Evolutionary conservation across 37 sponge, comb jelly and placozoan species (phyloP), one percentile per base, ranked within the genome.

Genomic region (Chondrilla cf. caribensis): DNA sequence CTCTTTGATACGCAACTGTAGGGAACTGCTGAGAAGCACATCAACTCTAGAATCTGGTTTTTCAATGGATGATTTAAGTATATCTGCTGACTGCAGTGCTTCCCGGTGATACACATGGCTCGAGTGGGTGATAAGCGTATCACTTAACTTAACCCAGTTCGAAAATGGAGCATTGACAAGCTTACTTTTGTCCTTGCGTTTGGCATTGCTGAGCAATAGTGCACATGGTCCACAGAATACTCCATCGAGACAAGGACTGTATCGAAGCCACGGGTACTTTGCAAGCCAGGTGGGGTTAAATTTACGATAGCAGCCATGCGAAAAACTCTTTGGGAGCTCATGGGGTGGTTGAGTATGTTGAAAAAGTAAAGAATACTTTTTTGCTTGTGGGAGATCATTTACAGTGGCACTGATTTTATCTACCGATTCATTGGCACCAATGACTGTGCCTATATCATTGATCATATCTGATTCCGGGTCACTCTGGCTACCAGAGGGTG

Each of bases 121-220:
- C 17, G 89, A 84, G 62, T 88, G 89, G 19, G 38, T 88, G 31
- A 28, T 80, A 41, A 84, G 58, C 24, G 32, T 33, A 59, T 84
- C 68, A 60, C 84, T 88, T 33, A 88, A 38, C 58, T 88, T 88
- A 28, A 72, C 84, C 89, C 84, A 88, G 29, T 88, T 80, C 32
- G 89, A 80, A 81, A 81, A 88, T 41, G 89, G 85, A 22, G 41
- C 84, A 37, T 88, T 88, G 14, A 88, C 89, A 80, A 88, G 75
- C 58, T 71, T 28, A 80, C 84, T 80, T 64, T 88, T 88, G 59
- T 83, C 84, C 58, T 55, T 79, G 7, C 85, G 44, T 15, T 38
- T 79, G 8, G 0, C 72, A 9, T 64, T 58, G 2, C 22, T 15
- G 58, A 62, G 64, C 7, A 62, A 26, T 19, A 62, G 64, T 22